Evolutionary conservation across 1,140 invertebrate genomes (phyloP), one percentile per base, ranked within the genome.

Genomic region (Cylas formicarius): DNA sequence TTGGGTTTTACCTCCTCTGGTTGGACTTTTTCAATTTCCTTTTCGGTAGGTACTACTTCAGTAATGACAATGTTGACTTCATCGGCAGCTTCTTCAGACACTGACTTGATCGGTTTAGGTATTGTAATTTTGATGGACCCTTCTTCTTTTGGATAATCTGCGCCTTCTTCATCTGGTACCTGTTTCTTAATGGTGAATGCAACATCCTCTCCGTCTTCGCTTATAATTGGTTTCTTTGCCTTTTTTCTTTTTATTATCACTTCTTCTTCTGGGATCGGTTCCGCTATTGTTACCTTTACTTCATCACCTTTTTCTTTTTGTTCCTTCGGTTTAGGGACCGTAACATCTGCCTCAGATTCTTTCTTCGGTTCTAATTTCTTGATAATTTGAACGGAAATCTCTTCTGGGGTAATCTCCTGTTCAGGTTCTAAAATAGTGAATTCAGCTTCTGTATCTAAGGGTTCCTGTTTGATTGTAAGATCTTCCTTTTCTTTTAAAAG

Each of bases 241-340:
- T 11, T 9, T 21, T 44, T 36, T 26, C 35, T 9, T 9, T 35
- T 19, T 4, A 13, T 13, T 34, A 14, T 17, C 14, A 23, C 41
- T 14, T 34, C 20, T 13, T 44, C 20, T 21, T 44, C 42, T 3
- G 17, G 13, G 17, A n/a, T 26, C 24, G 26, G 26, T 11, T 18
- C 11, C 19, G 16, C n/a, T 9, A 37, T 10, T 21, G n/a, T 20
- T 23, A 52, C 11, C 14, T 57, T 44, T 55, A 67, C 51, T 13
- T 68, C 67, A 14, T 59, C 41, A 11, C 42, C 20, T 36, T 69
- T 58, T 39, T 70, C 63, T 6, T 39, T 28, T 4, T 69, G 57
- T 39, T 70, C 63, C 5, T 39, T 28, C 4, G 40, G 37, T 11
- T 46, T 17, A 3, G 51, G 20, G 23, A 59, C 48, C n/a, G 33